Percentiles rank a stretch among this genome's conserved stretches.
phyloP scores from a whole-genome alignment of 2,888 invertebrate species.

The Pachliopta kotzebuea region DNA sequence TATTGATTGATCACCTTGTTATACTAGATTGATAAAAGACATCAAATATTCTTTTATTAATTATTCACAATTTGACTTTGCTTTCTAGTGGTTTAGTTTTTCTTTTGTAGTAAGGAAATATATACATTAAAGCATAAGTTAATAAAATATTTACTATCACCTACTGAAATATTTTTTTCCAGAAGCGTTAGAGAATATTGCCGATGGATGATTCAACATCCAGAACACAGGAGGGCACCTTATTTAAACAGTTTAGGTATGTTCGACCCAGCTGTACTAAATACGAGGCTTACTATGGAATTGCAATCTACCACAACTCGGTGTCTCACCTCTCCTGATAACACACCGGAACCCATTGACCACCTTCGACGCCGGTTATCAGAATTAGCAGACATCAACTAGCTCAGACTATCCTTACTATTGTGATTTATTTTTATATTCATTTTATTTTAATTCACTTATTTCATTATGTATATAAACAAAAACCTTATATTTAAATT shows the following conservation, averaged over 20 bases:
- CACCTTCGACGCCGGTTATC: conserved; percentile 58
- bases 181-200: conserved; percentile 81
- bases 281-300: conserved; percentile 61
- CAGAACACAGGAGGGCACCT: conserved; percentile 74
- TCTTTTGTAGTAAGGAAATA: no score
- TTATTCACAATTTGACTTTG: no score
- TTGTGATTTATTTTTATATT: neutral
- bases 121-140: neutral
- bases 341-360: conserved; percentile 53
- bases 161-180: conserved; percentile 30
- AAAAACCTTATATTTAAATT: no score
- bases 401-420: conserved; percentile 4
- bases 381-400: conserved; percentile 48
- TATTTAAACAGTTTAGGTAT: conserved; percentile 78
- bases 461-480: neutral
- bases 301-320: conserved; percentile 39
- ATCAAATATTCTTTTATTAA: no score
- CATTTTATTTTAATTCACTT: neutral
- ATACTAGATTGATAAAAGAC: no score
- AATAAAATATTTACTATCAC: neutral
- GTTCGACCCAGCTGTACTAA: conserved; percentile 65
- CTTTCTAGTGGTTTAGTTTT: no score
- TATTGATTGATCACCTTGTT: no score
- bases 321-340: conserved; percentile 37
- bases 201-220: conserved; percentile 79